Base-by-base conservation (phyloP, 2,888 invertebrate species). In the Erpobdella octoculata region DNA sequence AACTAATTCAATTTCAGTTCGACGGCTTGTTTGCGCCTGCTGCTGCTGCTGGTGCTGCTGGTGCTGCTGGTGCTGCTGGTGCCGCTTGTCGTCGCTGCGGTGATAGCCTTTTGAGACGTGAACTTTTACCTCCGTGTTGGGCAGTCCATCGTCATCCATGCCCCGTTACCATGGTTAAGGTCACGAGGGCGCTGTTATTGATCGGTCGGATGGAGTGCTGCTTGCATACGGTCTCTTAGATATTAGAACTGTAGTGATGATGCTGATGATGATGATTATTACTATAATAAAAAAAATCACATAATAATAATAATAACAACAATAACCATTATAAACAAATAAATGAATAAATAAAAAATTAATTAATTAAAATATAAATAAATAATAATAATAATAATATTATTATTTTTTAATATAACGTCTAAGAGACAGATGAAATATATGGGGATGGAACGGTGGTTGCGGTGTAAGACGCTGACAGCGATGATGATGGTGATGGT, bases 401-500 rank as follows among this genome's bases (percentile, higher is more conserved):
- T 41, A 41, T 18, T 9, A 41, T 41, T 41, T 9, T 9, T 41
- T 41, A 41, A 41, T 41, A 12, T 41, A 41, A 18, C 18, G 41
- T 12, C 9, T 41, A 41, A 41, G n/a, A n/a, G n/a, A n/a, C n/a
- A n/a, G n/a, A n/a, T n/a, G n/a, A n/a, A n/a, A n/a, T n/a, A n/a
- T n/a, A n/a, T 48, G 28, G 21, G 68, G 68, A 31, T 68, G 68
- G 68, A 41, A 25, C 33, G 46, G 37, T 18, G 53, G 65, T 64
- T 65, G 71, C 48, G 33, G 46, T 15, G 46, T 64, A 37, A n/a
- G 53, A 59, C 28, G 66, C 59, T 1, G 70, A 28, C 15, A 68
- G 69, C n/a, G 62, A 62, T 2, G 69, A 58, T 9, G 69, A 58
- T 58, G 69, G 53, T 48, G 69, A 69, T 69, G 69, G 28, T 35